Conservation (phyloP, 2,797 vertebrate species). For the Falco cherrug region DNA sequence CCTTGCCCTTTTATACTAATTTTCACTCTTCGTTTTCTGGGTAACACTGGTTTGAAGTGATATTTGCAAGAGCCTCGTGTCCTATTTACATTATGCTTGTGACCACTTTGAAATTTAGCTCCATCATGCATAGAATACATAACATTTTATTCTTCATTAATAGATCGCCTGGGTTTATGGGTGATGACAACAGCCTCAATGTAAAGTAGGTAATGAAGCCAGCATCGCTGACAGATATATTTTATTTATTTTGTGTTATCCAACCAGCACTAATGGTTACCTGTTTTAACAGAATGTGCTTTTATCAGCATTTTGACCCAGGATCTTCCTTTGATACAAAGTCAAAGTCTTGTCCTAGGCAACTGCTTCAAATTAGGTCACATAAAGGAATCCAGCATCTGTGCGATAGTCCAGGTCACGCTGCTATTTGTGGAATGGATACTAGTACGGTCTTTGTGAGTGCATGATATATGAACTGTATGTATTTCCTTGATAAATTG, state of each 20-base stretch:
- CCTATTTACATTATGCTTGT: background rate
- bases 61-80: background rate
- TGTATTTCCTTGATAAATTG: conserved; percentile 92
- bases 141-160: background rate
- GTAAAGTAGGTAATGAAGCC: background rate
- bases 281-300: background rate
- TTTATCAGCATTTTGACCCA: background rate
- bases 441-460: conserved; percentile 87
- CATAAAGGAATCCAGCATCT: conserved; percentile 69
- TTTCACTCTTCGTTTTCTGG: background rate
- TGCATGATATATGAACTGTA: conserved; percentile 93
- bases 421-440: conserved; percentile 84
- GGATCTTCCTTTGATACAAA: background rate
- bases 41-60: background rate
- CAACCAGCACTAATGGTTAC: background rate
- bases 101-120: background rate
- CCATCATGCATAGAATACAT: background rate
- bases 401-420: conserved; percentile 72
- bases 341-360: conserved; percentile 24
- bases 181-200: background rate
- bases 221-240: background rate
- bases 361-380: conserved; percentile 74
- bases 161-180: background rate
- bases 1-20: background rate
- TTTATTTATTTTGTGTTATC: background rate